Percentiles rank a stretch among this genome's conserved stretches.
Conservation (phyloP, 2,113 vertebrate genomes). For the Progne subis region DNA sequence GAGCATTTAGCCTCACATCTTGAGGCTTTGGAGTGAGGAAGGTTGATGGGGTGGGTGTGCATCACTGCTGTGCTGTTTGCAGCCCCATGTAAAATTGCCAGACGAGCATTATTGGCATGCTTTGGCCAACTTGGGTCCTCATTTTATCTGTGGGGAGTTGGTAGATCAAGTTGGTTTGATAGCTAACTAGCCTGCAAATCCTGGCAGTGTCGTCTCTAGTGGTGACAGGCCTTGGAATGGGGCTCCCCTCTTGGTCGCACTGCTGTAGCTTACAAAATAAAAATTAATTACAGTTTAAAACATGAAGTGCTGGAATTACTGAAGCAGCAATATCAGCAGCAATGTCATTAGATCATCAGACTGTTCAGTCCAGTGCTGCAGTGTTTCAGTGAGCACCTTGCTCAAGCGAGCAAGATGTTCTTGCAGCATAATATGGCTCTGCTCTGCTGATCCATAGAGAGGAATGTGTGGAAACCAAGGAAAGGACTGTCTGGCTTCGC, state of each 20-base stretch:
- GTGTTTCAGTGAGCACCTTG: neutral
- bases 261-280: neutral
- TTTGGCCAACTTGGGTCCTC: fast-evolving
- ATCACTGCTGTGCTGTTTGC: neutral
- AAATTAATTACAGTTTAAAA: neutral
- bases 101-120: neutral
- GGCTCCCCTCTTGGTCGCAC: neutral
- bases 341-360: neutral
- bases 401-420: neutral
- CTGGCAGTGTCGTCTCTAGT: neutral
- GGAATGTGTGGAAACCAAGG: neutral
- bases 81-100: neutral
- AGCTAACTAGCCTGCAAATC: neutral
- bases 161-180: neutral
- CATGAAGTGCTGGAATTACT: neutral
- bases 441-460: neutral
- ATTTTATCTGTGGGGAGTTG: neutral
- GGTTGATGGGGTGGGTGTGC: neutral
- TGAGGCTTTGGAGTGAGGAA: neutral
- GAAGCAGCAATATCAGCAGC: neutral
- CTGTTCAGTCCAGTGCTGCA: neutral
- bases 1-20: neutral
- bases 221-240: neutral
- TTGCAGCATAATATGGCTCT: neutral
- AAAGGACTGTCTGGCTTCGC: neutral